Evolutionary conservation across 2,113 vertebrate species (phyloP).

Genomic region (Regulus satrapa): DNA sequence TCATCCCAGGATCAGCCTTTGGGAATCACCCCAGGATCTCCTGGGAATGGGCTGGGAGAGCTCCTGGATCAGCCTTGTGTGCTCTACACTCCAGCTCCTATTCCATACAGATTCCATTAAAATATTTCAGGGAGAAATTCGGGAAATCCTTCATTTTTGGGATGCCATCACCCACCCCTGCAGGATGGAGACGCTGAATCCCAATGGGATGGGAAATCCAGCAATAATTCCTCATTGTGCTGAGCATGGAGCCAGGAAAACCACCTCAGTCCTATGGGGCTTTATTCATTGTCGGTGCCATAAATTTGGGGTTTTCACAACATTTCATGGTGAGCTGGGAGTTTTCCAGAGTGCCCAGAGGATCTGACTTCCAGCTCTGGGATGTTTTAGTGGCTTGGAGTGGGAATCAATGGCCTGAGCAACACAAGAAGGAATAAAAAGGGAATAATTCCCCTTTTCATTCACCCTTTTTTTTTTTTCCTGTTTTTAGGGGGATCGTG

Average conservation of each 20-base stretch:
- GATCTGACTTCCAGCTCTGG: neutral
- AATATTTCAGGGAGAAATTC: neutral
- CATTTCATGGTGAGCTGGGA: neutral
- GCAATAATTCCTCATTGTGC: neutral
- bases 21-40: neutral
- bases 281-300: neutral
- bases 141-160: neutral
- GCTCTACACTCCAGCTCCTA: neutral
- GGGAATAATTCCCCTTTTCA: neutral
- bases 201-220: neutral
- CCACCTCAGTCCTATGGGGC: neutral
- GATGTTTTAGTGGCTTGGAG: neutral
- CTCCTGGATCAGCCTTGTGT: rapidly evolving
- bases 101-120: neutral
- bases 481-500: constrained; percentile 77
- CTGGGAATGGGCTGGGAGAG: neutral
- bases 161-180: neutral
- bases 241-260: neutral
- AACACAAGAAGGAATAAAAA: neutral
- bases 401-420: neutral
- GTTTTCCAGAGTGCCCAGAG: neutral
- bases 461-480: neutral
- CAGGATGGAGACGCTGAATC: neutral
- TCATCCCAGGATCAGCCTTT: too few species aligned
- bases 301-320: neutral